These are phyloP conservation scores for Psilopsiagon aurifrons DNA, from an alignment of 2,113 vertebrate species.

Conservation along the genomic window DNA sequence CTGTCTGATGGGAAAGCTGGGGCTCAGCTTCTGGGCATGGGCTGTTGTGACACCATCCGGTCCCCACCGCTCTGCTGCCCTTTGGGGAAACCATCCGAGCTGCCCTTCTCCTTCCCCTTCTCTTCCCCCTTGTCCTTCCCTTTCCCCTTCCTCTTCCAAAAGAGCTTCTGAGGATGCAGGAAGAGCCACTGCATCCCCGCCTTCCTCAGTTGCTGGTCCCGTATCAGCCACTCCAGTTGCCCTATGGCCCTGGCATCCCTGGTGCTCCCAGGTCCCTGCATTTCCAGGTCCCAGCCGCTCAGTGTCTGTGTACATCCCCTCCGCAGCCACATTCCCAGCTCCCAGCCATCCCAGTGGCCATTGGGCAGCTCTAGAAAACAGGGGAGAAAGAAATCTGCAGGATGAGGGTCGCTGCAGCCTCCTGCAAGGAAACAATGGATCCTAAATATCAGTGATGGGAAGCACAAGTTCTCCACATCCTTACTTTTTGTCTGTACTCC, in stretches of 20 bases:
- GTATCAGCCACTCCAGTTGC: fast-evolving
- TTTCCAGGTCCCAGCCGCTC: neutral
- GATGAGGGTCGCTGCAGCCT: neutral
- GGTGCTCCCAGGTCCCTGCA: neutral
- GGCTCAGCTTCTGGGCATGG: neutral
- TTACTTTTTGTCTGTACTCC: fast-evolving
- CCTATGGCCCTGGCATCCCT: neutral
- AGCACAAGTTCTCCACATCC: fast-evolving
- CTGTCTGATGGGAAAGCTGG: neutral
- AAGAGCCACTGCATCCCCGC: fast-evolving
- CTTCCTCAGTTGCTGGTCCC: neutral
- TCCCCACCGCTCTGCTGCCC: neutral
- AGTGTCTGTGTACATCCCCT: fast-evolving
- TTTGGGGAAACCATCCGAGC: neutral
- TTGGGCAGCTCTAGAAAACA: fast-evolving
- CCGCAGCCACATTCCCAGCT: fast-evolving
- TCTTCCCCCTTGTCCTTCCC: too few relatives aligned
- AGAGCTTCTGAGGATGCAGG: fast-evolving
- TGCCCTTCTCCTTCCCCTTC: neutral
- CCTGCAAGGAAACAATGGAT: too few relatives aligned
- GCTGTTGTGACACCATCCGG: neutral
- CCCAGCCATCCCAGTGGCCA: fast-evolving
- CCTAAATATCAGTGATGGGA: fast-evolving
- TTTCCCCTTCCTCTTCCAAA: neutral
- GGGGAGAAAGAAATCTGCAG: neutral